These are phyloP conservation scores for Fukomys damarensis DNA, from an alignment of 2,113 vertebrate species.

Conservation along the genomic window DNA sequence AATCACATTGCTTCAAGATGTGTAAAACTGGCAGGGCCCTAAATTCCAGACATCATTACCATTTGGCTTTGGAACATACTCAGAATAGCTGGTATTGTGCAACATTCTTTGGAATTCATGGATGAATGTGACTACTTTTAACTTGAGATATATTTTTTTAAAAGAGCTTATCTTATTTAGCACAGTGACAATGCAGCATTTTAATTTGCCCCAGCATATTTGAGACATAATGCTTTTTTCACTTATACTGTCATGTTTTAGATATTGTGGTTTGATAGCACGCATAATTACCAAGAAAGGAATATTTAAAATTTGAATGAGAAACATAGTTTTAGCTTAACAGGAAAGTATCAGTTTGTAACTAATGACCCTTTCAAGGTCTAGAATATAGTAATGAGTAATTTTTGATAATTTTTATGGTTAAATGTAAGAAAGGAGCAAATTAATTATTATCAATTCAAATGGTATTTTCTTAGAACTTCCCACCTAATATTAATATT, in stretches of 20 bases:
- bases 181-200: neutral
- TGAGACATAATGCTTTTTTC: neutral
- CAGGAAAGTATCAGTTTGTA: neutral
- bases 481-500: neutral
- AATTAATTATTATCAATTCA: neutral
- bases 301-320: neutral
- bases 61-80: slow-evolving; percentile 50
- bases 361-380: neutral
- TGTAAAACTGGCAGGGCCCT: slow-evolving; percentile 59
- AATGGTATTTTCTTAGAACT: neutral
- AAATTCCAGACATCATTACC: slow-evolving; percentile 62
- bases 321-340: neutral
- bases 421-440: neutral
- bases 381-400: neutral
- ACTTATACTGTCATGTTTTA: neutral
- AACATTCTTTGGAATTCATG: slow-evolving; percentile 66
- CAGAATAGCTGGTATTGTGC: slow-evolving; percentile 62
- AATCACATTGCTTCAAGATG: slow-evolving; percentile 76
- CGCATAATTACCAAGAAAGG: neutral
- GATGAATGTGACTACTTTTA: slow-evolving; percentile 42
- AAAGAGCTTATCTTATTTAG: slow-evolving; percentile 33
- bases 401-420: neutral
- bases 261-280: neutral
- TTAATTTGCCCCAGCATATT: neutral
- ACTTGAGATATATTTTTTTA: slow-evolving; percentile 12